Evolutionary conservation across 2,888 invertebrate species (phyloP), one percentile per base, ranked within the genome.

Genomic region (Sesamia inferens): DNA sequence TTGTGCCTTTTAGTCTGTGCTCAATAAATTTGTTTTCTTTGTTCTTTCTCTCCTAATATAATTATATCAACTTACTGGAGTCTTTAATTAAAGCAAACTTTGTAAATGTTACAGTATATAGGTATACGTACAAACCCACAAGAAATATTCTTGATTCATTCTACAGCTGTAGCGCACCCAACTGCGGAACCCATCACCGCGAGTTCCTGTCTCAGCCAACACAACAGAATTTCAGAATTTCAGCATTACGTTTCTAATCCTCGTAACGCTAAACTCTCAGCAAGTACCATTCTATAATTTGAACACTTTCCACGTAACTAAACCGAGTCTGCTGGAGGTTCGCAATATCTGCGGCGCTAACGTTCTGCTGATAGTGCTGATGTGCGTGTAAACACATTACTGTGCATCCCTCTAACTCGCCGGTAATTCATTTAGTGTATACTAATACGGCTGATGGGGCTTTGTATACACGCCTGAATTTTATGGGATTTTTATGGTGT

Each of bases 341-440:
- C 75, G 76, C 84, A 83, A 81, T 85, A 81, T 87, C 87, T 81
- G 82, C 76, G 78, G 71, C 78, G 74, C 78, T 59, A 69, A 67
- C 58, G 77, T 72, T 79, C 24, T 68, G 80, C 86, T 84, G 81
- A 81, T 79, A 76, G 78, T 68, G 75, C 65, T 68, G 51, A 71
- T 71, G 73, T 42, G 44, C 66, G 71, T 71, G 68, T 76, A 82
- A 85, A 87, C 85, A 83, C 81, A 82, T 82, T 78, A 82, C 74
- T 81, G 86, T 87, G 81, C 81, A 86, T 81, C 84, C 71, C 80
- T 72, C 72, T 83, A 77, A 81, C 85, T 79, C 73, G 73, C 24
- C 62, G 69, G 70, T 83, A 79, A 86, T 87, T 86, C 86, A 85
- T 88, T 86, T 83, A 87, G 84, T 83, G 82, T 84, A 81, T 79